Evolutionary conservation across 2,888 invertebrate genomes (phyloP), one percentile per base, ranked within the genome.

Genomic region (Erynnis tages): DNA sequence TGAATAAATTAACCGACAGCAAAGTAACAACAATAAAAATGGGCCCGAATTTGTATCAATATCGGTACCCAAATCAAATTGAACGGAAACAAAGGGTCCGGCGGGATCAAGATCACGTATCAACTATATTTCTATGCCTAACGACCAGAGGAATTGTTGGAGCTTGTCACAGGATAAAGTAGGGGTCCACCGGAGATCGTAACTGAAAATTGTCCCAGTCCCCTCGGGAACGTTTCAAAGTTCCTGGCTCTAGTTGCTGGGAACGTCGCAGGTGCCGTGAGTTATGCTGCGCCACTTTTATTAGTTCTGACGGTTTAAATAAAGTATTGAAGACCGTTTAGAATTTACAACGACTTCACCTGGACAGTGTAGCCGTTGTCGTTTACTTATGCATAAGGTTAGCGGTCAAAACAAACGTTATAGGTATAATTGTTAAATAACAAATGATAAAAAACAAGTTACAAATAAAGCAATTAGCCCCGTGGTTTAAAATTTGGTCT

Each of bases 121-220:
- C 64, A 40, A 68, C 79, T 66, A 84, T 85, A 84, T 82, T 78
- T 82, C 76, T 72, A 75, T 76, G 69, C 69, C 66, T 76, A 79
- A 80, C 76, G 76, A 72, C 71, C 61, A 65, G 61, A 67, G 66
- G 70, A 71, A 76, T 76, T 71, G 72, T 72, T 70, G 68, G 56
- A 67, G 63, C 67, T 70, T 72, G 76, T 70, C 73, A 66, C 61
- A 62, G 54, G 56, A 59, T 63, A 60, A 55, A 54, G 56, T 57
- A 57, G 54, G 59, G 62, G 60, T 62, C 59, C 58, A 53, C 59
- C 49, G 56, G 64, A 61, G 61, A 60, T 61, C 78, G 78, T 76
- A 77, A 78, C 77, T 79, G 82, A 74, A 83, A 85, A 83, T 82
- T 83, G 82, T 83, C 79, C 77, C 65, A 55, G 67, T 69, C 63